Conservation (phyloP, 2,888 invertebrate genomes). For the Heliconius aoede region DNA sequence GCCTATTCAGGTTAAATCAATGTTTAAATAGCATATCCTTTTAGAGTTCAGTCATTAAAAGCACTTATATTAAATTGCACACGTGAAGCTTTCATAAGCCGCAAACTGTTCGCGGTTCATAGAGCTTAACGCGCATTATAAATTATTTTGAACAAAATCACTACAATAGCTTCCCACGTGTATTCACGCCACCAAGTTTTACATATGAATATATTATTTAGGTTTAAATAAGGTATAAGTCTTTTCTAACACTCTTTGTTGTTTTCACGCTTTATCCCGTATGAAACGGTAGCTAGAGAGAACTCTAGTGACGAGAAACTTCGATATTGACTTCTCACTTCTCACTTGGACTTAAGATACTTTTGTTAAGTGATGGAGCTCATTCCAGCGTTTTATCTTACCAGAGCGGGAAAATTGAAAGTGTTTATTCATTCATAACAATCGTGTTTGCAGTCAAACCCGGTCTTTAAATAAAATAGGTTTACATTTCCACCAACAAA, state of each 20-base stretch:
- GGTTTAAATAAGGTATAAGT: constrained; percentile 19
- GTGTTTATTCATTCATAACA: too few species aligned
- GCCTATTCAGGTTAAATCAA: constrained; percentile 23
- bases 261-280: neutral
- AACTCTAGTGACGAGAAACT: neutral
- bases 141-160: constrained; percentile 47
- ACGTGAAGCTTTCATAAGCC: constrained; percentile 45
- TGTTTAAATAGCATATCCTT: constrained; percentile 4
- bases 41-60: constrained; percentile 25
- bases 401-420: too few species aligned
- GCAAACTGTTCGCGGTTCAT: constrained; percentile 41
- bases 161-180: constrained; percentile 52
- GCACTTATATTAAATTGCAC: constrained; percentile 29
- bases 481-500: neutral
- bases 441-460: too few species aligned
- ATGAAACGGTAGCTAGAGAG: neutral
- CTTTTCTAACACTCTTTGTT: neutral
- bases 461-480: too few species aligned
- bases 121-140: constrained; percentile 45
- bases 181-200: constrained; percentile 34
- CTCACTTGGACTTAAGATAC: too few species aligned
- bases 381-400: too few species aligned
- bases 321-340: too few species aligned
- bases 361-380: too few species aligned
- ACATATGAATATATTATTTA: constrained; percentile 3